phyloP scores from a whole-genome alignment of 2,888 invertebrate species.

The Cepaea hortensis region DNA sequence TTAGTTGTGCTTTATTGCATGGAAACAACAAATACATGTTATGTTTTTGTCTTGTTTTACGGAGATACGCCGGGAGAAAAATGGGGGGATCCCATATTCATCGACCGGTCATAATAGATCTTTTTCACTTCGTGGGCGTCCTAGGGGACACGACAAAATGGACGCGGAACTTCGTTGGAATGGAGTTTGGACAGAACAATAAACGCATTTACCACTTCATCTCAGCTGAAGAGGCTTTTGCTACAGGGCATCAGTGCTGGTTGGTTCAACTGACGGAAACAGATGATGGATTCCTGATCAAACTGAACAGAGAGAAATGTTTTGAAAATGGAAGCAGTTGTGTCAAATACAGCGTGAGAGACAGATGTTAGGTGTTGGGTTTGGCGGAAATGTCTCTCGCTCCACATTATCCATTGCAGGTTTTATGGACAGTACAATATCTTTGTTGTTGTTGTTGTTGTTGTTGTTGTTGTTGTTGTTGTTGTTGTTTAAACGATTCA shows the following conservation, averaged over 20 bases:
- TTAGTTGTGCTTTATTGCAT: not conserved
- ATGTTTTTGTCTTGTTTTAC: too few species aligned
- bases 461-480: too few species aligned
- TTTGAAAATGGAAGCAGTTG: too few species aligned
- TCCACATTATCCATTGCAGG: too few species aligned
- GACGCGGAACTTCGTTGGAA: slow-evolving; percentile 11
- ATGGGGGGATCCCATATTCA: not conserved
- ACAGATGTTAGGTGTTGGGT: too few species aligned
- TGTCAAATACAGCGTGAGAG: too few species aligned
- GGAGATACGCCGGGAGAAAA: not conserved
- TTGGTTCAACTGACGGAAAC: not conserved
- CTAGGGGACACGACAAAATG: not conserved
- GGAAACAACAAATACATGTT: not conserved
- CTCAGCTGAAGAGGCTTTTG: slow-evolving; percentile 15
- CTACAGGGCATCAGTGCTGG: not conserved
- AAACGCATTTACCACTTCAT: not conserved
- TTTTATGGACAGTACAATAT: too few species aligned
- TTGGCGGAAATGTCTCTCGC: too few species aligned
- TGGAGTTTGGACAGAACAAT: slow-evolving; percentile 2
- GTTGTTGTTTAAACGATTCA: too few species aligned
- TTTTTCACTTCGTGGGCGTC: not conserved
- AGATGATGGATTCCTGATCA: not conserved
- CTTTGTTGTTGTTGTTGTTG: too few species aligned
- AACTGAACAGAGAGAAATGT: not conserved
- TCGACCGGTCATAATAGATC: not conserved